phyloP scores from a whole-genome alignment of 2,113 vertebrate species.

The Lophius piscatorius region DNA sequence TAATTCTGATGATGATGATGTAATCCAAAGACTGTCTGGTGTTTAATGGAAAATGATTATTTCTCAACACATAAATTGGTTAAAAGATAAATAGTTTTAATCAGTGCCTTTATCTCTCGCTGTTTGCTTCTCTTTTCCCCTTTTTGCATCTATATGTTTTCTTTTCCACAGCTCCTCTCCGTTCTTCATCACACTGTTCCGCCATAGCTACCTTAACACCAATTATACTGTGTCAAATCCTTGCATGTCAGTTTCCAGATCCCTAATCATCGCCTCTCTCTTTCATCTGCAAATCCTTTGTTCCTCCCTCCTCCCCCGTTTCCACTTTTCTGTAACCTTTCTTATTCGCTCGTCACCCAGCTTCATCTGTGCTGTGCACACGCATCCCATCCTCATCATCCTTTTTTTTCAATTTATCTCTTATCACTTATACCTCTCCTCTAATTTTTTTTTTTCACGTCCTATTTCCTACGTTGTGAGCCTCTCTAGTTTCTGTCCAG shows the following conservation, averaged over 20 bases:
- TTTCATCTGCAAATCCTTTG: constrained; percentile 76
- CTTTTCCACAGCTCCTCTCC: constrained; percentile 20
- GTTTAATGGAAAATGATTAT: constrained; percentile 20
- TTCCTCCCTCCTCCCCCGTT: constrained; percentile 50
- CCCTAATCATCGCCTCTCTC: constrained; percentile 75
- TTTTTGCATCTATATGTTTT: constrained; percentile 48
- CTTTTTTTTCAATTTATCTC: constrained; percentile 46
- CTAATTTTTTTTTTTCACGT: constrained; percentile 26
- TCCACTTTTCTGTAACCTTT: constrained; percentile 58
- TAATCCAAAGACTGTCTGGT: constrained; percentile 13
- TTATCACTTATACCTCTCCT: constrained; percentile 30
- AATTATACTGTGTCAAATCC: constrained; percentile 79
- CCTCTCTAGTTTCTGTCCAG: too few species aligned
- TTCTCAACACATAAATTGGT: constrained; percentile 20
- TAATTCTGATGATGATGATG: not conserved
- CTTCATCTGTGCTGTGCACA: constrained; percentile 38
- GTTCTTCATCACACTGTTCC: constrained; percentile 35
- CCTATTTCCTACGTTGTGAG: too few species aligned
- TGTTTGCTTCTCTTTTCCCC: constrained; percentile 11
- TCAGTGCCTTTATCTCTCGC: constrained; percentile 34
- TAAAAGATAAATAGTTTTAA: constrained; percentile 39
- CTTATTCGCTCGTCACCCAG: constrained; percentile 46
- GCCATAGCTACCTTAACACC: constrained; percentile 66
- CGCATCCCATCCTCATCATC: constrained; percentile 36
- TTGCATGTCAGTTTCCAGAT: constrained; percentile 76